Evolutionary conservation across 1,140 invertebrate species (phyloP).

Genomic region (Pomacea maculata): DNA sequence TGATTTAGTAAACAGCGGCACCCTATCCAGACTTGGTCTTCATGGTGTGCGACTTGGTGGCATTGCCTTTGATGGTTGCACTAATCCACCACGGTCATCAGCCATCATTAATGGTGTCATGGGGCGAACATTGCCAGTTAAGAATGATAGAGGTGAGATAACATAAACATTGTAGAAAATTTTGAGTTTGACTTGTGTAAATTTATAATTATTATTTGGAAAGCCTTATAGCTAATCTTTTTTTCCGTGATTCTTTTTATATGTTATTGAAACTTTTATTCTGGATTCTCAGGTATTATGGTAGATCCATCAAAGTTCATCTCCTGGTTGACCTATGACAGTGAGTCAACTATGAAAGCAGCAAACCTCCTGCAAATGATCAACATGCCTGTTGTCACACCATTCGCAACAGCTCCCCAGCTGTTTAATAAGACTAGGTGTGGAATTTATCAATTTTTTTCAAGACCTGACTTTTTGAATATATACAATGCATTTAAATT

Average conservation of each 20-base stretch:
- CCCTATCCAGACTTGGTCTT: constrained; percentile 35
- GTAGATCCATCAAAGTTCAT: constrained; percentile 33
- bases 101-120: constrained; percentile 49
- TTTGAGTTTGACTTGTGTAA: no score
- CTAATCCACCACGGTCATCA: constrained; percentile 38
- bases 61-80: constrained; percentile 58
- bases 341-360: constrained; percentile 48
- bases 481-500: no score
- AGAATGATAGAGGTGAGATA: constrained; percentile 10
- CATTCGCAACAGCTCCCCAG: constrained; percentile 73
- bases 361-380: constrained; percentile 40
- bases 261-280: not conserved
- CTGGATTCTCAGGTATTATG: not conserved
- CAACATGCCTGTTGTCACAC: constrained; percentile 46
- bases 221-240: not conserved
- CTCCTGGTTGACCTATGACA: constrained; percentile 55
- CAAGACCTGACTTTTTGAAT: no score
- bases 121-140: constrained; percentile 18
- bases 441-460: not conserved
- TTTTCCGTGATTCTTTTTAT: not conserved
- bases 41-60: constrained; percentile 74
- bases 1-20: constrained; percentile 51
- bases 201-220: no score
- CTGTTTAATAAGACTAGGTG: constrained; percentile 76
- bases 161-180: no score